Base-by-base conservation (phyloP, 2,888 invertebrate species). In the Diploptera punctata region DNA sequence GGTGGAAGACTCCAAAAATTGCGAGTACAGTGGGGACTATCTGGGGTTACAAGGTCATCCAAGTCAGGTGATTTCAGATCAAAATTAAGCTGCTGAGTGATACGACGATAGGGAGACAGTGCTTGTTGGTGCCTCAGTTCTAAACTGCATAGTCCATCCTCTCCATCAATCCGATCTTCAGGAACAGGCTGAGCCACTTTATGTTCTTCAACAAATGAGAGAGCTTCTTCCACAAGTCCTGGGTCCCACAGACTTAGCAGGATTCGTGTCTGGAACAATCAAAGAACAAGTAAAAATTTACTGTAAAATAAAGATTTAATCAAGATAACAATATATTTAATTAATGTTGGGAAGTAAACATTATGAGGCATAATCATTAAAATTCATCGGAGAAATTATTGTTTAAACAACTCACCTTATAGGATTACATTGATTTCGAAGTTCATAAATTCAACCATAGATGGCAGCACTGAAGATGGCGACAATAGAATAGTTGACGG, bases 241-340 rank as follows among this genome's bases (percentile, higher is more conserved):
- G 94, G 92, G 80, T 96, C 94, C 93, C 96, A 97, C 1, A 96
- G 87, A 67, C 91, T 90, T 2, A 95, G 84, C 71, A 97, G 84
- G 67, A 92, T 92, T 75, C 91, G 87, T 0, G 94, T 92, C 86
- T 86, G 77, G 2, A 79, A 78, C 67, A 73, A 72, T 75, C n/a
- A n/a, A n/a, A n/a, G n/a, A 5, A 49, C 19, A 19, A 7, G 49
- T 5, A 49, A 49, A 7, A 49, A 19, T n/a, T 49, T 19, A 33
- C 10, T 33, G 33, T 33, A 7, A 33, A 7, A 33, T n/a, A n/a
- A n/a, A n/a, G n/a, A n/a, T n/a, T n/a, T n/a, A n/a, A n/a, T n/a
- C n/a, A n/a, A n/a, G n/a, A n/a, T n/a, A n/a, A n/a, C n/a, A n/a
- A n/a, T n/a, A n/a, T n/a, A n/a, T n/a, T n/a, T n/a, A n/a, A n/a